Percentiles rank a stretch among this genome's conserved stretches.
These are phyloP conservation scores for Subanguina moxae DNA, from an alignment of 1,140 invertebrate species.

Conservation along the genomic window DNA sequence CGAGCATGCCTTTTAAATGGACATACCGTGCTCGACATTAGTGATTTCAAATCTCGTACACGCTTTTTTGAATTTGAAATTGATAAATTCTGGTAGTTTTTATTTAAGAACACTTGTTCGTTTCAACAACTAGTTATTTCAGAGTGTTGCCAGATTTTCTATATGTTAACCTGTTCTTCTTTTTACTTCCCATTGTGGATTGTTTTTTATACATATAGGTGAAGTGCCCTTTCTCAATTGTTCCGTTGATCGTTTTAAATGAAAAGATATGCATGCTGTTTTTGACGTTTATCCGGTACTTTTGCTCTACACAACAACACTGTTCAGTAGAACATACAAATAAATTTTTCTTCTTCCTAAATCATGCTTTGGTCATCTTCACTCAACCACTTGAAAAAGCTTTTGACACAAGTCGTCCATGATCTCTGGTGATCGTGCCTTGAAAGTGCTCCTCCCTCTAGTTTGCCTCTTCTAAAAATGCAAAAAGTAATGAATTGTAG, in stretches of 20 bases:
- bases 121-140: not conserved
- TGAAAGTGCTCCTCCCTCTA: not conserved
- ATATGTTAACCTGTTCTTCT: not conserved
- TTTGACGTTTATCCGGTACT: not conserved
- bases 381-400: conserved; percentile 11
- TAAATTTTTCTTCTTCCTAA: not conserved
- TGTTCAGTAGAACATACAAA: not conserved
- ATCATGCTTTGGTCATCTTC: not conserved
- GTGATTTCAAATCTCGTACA: too few species aligned
- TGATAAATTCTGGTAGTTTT: too few species aligned
- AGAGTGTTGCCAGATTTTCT: not conserved
- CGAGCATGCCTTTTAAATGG: too few species aligned
- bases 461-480: not conserved
- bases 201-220: conserved; percentile 2
- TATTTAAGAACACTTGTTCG: too few species aligned
- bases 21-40: too few species aligned
- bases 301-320: not conserved
- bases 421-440: not conserved
- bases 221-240: not conserved
- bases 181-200: not conserved
- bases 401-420: not conserved
- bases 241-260: not conserved
- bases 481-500: not conserved
- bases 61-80: too few species aligned
- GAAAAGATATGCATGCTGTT: not conserved